These are phyloP conservation scores for Scolopax bukidnonensis DNA, from an alignment of 2,797 vertebrate species.

Conservation along the genomic window DNA sequence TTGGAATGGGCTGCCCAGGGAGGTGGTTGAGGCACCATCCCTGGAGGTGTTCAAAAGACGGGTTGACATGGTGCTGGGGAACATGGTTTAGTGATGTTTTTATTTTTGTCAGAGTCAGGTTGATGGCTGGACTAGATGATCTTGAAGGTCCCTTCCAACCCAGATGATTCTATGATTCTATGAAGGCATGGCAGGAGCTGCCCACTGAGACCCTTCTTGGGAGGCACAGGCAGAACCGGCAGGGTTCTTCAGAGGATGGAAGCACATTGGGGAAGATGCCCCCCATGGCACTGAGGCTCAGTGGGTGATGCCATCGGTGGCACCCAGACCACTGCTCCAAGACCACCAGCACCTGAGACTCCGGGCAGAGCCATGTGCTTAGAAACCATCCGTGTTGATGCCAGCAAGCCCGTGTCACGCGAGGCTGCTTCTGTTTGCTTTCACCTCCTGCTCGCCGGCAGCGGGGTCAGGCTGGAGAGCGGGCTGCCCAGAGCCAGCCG, in stretches of 20 bases:
- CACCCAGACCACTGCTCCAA: accelerated
- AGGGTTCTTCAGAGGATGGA: not conserved
- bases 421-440: slow-evolving; percentile 11
- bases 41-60: too few species aligned
- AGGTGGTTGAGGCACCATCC: too few species aligned
- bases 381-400: not conserved
- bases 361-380: not conserved
- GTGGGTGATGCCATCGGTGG: not conserved
- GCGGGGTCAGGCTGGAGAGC: not conserved
- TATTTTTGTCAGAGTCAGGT: too few species aligned
- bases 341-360: not conserved
- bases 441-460: not conserved
- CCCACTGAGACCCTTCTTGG: accelerated
- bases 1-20: too few species aligned
- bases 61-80: too few species aligned
- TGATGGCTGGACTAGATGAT: too few species aligned
- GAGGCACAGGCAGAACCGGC: not conserved
- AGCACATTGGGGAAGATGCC: not conserved
- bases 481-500: not conserved
- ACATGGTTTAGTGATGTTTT: too few species aligned
- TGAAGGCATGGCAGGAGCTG: not conserved
- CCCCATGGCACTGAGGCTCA: not conserved
- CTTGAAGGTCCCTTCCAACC: too few species aligned
- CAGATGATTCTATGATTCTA: too few species aligned
- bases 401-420: not conserved